Conservation (phyloP, 1,140 invertebrate species). For the Cherax destructor region DNA sequence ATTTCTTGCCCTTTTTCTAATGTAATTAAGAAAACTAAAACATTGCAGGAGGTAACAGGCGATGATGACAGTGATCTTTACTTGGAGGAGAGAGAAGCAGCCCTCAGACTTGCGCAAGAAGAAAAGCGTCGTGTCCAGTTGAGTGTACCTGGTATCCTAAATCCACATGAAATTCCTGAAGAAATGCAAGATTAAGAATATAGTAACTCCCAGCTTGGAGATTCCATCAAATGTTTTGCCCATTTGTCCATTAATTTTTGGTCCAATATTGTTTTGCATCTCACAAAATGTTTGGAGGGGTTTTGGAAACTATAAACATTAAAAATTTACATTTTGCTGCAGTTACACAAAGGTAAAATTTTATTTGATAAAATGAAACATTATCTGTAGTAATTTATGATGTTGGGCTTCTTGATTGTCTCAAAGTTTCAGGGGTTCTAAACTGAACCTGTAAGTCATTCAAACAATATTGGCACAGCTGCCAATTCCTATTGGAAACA, state of each 20-base stretch:
- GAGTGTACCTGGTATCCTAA: slow-evolving; percentile 96
- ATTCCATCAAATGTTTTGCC: neutral
- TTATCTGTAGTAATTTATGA: neutral
- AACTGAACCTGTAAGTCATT: neutral
- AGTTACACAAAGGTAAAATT: neutral
- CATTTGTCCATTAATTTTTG: neutral
- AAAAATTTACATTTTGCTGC: neutral
- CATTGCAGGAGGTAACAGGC: slow-evolving; percentile 82
- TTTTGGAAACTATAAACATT: neutral
- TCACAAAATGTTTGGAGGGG: neutral
- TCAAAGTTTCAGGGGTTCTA: neutral
- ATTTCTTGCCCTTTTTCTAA: neutral
- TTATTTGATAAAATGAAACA: neutral
- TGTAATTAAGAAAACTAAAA: neutral
- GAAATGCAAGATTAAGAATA: slow-evolving; percentile 93
- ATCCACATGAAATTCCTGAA: slow-evolving; percentile 97
- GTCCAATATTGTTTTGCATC: neutral
- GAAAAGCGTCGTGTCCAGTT: slow-evolving; percentile 95
- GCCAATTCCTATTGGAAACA: neutral
- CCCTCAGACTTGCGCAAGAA: slow-evolving; percentile 90
- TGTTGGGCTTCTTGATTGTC: neutral
- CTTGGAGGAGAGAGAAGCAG: slow-evolving; percentile 94
- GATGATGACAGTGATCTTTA: slow-evolving; percentile 98
- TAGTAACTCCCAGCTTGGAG: neutral
- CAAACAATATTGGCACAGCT: neutral